These are phyloP conservation scores for western clawed frog (Xenopus tropicalis) DNA, from an alignment of 2,113 vertebrate species.

Conservation along the genomic window DNA sequence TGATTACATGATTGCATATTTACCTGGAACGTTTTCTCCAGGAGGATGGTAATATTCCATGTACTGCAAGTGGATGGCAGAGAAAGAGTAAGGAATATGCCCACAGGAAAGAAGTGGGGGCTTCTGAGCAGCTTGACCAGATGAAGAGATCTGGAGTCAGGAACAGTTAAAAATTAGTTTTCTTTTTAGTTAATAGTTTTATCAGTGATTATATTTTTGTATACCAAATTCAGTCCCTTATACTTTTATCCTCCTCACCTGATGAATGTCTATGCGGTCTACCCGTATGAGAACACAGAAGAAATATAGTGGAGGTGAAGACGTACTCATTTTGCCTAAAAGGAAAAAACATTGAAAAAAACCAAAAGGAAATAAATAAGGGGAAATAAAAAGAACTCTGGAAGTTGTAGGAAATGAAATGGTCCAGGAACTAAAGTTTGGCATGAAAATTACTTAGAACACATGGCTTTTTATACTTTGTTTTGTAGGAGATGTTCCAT, in stretches of 20 bases:
- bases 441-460: not conserved
- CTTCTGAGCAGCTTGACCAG: conserved; percentile 85
- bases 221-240: not conserved
- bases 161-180: not conserved
- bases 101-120: conserved; percentile 88
- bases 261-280: conserved; percentile 90
- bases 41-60: conserved; percentile 93
- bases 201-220: not conserved
- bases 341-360: not conserved
- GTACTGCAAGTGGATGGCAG: conserved; percentile 91
- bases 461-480: conserved; percentile 41
- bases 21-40: conserved; percentile 75
- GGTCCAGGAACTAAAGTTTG: too few species aligned
- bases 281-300: conserved; percentile 78
- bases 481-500: conserved; percentile 63
- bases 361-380: not conserved
- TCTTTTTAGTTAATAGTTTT: not conserved
- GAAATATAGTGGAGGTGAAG: not conserved
- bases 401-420: too few species aligned
- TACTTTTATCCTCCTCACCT: too few species aligned
- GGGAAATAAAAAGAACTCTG: not conserved
- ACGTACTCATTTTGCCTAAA: not conserved
- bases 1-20: conserved; percentile 3
- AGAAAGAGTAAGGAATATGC: conserved; percentile 71
- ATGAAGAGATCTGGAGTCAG: conserved; percentile 80